These are phyloP conservation scores for Zenarchopterus dispar DNA, from an alignment of 2,797 vertebrate species.

Conservation along the genomic window DNA sequence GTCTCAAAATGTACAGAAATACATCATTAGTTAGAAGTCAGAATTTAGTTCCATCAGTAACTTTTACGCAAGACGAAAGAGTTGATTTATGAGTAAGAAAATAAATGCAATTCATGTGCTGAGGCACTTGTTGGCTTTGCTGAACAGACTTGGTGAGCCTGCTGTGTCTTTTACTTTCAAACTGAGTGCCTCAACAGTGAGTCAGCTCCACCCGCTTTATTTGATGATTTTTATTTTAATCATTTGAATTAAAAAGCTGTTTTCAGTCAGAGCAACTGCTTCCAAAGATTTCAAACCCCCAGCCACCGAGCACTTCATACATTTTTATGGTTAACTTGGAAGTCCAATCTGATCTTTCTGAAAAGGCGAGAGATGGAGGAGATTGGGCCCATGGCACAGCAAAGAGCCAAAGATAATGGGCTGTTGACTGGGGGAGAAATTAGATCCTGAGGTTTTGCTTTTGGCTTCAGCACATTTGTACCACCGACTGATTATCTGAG, in stretches of 20 bases:
- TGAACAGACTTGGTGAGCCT: no score
- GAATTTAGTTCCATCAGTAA: no score
- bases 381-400: slow-evolving; percentile 16
- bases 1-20: no score
- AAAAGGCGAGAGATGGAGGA: slow-evolving; percentile 12
- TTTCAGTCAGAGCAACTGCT: slow-evolving; percentile 2
- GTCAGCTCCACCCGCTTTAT: neutral
- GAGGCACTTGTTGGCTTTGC: no score
- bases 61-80: no score
- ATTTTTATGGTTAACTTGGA: slow-evolving; percentile 6
- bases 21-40: no score
- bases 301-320: neutral
- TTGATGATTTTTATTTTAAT: neutral
- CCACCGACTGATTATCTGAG: slow-evolving; percentile 31
- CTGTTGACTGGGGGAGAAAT: slow-evolving; percentile 46
- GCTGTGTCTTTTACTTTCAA: no score
- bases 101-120: no score
- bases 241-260: neutral
- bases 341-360: slow-evolving; percentile 32
- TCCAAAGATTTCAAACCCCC: slow-evolving; percentile 28
- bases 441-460: slow-evolving; percentile 16
- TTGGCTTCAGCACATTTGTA: slow-evolving; percentile 16
- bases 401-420: slow-evolving; percentile 24
- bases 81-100: no score
- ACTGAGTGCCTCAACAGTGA: no score